These are phyloP conservation scores for Lycocorax pyrrhopterus DNA, from an alignment of 2,113 vertebrate genomes.

Conservation along the genomic window DNA sequence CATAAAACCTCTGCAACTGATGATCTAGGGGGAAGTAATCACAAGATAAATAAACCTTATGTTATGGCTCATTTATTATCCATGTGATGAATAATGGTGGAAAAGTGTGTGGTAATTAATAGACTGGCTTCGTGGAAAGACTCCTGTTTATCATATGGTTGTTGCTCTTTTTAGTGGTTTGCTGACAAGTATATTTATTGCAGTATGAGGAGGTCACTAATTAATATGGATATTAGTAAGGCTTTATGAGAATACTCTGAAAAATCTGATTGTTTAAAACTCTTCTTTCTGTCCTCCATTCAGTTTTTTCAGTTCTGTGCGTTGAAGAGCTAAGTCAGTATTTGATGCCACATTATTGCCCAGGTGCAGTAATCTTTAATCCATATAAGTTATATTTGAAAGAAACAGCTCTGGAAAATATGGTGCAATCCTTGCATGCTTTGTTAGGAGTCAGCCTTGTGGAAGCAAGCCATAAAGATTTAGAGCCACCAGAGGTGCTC, in stretches of 20 bases:
- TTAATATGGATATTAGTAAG: background rate
- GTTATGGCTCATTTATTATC: slow-evolving; percentile 12
- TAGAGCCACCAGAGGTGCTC: background rate
- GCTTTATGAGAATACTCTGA: background rate
- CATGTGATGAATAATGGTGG: background rate
- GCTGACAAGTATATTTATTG: background rate
- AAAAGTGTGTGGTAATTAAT: background rate
- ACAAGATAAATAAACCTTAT: background rate
- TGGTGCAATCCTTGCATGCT: background rate
- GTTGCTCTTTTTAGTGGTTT: background rate
- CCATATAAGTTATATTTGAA: background rate
- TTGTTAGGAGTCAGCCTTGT: background rate
- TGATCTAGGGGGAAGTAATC: background rate
- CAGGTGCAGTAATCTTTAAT: background rate
- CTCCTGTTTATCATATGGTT: background rate
- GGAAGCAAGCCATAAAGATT: background rate
- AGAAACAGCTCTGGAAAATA: background rate
- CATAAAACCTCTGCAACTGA: background rate
- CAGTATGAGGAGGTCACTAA: background rate
- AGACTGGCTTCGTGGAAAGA: background rate
- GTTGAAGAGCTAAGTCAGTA: background rate
- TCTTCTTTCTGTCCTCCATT: background rate
- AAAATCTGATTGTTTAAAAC: background rate
- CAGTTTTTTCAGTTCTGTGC: background rate
- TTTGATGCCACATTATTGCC: background rate